phyloP scores from a whole-genome alignment of 2,113 vertebrate species.

The Ochotona curzoniae region DNA sequence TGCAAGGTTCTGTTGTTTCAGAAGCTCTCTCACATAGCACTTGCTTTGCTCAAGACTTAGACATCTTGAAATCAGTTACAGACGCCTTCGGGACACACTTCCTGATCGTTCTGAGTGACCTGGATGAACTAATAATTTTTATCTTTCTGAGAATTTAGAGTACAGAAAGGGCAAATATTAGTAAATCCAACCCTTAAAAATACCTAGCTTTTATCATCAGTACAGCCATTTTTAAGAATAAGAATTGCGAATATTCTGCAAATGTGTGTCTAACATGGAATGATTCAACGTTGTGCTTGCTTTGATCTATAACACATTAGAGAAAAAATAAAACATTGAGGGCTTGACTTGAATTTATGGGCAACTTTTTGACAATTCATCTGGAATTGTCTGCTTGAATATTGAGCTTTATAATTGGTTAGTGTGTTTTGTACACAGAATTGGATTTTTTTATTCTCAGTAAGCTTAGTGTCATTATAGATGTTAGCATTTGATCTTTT shows the following conservation, averaged over 20 bases:
- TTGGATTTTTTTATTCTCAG: too few species aligned
- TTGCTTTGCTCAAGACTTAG: constrained; percentile 78
- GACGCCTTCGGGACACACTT: constrained; percentile 79
- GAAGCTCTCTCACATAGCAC: constrained; percentile 68
- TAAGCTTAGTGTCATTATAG: not conserved
- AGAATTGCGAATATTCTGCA: not conserved
- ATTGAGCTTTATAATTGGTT: not conserved
- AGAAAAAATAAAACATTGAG: not conserved
- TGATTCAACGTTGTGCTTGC: constrained; percentile 33
- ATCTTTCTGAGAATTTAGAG: constrained; percentile 78
- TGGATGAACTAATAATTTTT: constrained; percentile 75
- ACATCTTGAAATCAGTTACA: constrained; percentile 81
- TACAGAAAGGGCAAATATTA: constrained; percentile 72
- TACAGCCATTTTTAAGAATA: constrained; percentile 3
- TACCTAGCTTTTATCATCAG: constrained; percentile 6
- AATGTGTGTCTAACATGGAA: not conserved
- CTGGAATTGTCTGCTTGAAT: not conserved
- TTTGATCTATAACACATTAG: not conserved
- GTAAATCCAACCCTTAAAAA: constrained; percentile 69
- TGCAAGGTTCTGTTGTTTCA: not conserved
- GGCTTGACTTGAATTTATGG: not conserved
- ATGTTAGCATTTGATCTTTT: too few species aligned
- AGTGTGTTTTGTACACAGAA: not conserved
- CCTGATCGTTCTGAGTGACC: constrained; percentile 77
- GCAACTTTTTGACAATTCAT: constrained; percentile 4